A percentile compares a stretch with the other conserved stretches of the same genome.
Evolutionary conservation across 1,140 invertebrate species (phyloP).

Genomic region (Trinorchestia longiramus): DNA sequence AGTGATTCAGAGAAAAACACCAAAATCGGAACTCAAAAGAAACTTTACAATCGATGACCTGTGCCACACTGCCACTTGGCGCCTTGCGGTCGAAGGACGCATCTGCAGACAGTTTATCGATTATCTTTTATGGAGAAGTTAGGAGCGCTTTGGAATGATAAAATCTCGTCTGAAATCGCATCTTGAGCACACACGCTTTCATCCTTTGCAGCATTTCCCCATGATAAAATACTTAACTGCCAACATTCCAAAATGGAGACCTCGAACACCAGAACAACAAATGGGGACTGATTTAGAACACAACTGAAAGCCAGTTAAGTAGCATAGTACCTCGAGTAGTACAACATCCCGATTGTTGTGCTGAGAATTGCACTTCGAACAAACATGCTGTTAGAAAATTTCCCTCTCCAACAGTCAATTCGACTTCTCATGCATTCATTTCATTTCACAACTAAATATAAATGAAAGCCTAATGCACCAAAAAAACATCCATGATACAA

Average conservation of each 20-base stretch:
- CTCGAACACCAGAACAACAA: neutral
- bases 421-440: neutral
- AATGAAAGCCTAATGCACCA: neutral
- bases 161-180: neutral
- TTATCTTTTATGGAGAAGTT: neutral
- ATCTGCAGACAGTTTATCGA: neutral
- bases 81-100: neutral
- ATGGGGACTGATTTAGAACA: neutral
- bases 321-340: neutral
- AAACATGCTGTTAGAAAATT: neutral
- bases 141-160: neutral
- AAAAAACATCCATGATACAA: neutral
- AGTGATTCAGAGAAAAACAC: neutral
- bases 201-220: neutral
- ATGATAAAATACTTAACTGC: neutral
- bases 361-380: neutral
- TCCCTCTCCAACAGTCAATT: neutral
- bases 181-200: neutral
- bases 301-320: neutral
- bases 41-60: neutral
- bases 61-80: neutral
- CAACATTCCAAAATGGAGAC: neutral
- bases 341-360: neutral
- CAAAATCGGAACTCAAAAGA: neutral
- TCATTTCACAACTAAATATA: neutral